These are phyloP conservation scores for Monomorium pharaonis DNA, from an alignment of 1,140 invertebrate species.

Conservation along the genomic window DNA sequence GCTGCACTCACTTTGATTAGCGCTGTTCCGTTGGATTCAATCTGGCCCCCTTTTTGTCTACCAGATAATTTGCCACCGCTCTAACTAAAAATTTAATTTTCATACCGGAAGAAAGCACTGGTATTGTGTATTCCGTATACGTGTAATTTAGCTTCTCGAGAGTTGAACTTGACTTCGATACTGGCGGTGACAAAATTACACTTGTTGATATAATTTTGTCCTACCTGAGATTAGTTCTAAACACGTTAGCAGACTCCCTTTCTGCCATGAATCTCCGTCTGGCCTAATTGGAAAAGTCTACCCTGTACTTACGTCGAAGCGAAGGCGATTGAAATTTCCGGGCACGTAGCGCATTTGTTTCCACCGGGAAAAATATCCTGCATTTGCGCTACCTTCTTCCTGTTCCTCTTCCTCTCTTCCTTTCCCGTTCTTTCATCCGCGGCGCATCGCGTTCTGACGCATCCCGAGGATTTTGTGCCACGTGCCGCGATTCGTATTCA, in stretches of 20 bases:
- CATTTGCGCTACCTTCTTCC: slow-evolving; percentile 7
- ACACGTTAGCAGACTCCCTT: slow-evolving; percentile 10
- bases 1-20: slow-evolving; percentile 56
- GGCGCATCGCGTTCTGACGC: slow-evolving; percentile 5
- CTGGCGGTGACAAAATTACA: background rate
- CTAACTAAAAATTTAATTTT: background rate
- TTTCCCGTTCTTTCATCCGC: background rate
- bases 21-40: slow-evolving; percentile 31
- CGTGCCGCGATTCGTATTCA: slow-evolving; percentile 70
- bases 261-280: slow-evolving; percentile 75
- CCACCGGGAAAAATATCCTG: slow-evolving; percentile 70
- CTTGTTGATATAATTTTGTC: background rate
- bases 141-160: background rate
- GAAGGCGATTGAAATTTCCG: slow-evolving; percentile 75
- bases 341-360: slow-evolving; percentile 79
- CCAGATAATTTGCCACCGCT: background rate
- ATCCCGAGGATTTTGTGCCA: slow-evolving; percentile 56
- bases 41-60: slow-evolving; percentile 22
- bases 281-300: slow-evolving; percentile 82
- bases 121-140: background rate
- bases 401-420: background rate
- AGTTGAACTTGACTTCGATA: background rate
- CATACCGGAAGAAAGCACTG: background rate
- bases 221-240: slow-evolving; percentile 11
- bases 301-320: slow-evolving; percentile 43